These are phyloP conservation scores for Andrena hattorfiana DNA, from an alignment of 2,888 invertebrate species.

Conservation along the genomic window DNA sequence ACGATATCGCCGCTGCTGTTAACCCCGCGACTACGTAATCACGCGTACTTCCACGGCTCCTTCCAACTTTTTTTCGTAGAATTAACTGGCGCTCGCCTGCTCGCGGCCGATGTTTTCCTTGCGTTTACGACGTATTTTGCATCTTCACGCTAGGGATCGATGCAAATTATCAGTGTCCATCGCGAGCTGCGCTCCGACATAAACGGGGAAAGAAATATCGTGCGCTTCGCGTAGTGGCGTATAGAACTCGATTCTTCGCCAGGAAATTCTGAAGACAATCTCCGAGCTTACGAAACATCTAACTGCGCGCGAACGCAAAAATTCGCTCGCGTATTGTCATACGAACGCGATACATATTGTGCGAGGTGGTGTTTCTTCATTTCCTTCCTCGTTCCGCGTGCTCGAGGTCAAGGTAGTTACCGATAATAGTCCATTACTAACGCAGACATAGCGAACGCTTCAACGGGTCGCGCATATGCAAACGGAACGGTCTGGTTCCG, in stretches of 20 bases:
- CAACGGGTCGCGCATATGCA: not conserved
- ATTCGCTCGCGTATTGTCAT: not conserved
- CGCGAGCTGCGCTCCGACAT: no score
- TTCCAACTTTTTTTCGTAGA: not conserved
- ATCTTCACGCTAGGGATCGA: not conserved
- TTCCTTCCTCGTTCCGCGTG: not conserved
- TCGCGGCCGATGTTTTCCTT: not conserved
- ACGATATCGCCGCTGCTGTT: slow-evolving; percentile 3
- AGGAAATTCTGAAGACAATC: no score
- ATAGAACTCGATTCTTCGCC: no score
- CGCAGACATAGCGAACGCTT: not conserved
- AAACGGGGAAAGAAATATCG: no score
- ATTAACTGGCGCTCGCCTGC: not conserved
- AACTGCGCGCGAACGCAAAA: not conserved
- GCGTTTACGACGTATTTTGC: not conserved
- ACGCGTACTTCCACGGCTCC: not conserved
- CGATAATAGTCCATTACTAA: slow-evolving; percentile 6
- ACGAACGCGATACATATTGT: not conserved
- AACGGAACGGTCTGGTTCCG: not conserved
- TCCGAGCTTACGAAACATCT: no score
- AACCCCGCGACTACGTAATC: not conserved
- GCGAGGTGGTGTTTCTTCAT: not conserved
- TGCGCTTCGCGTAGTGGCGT: no score
- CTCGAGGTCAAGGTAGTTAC: slow-evolving; percentile 17
- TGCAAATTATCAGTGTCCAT: not conserved